Evolutionary conservation across 2,888 invertebrate genomes (phyloP).

Genomic region (Pyralis farinalis): DNA sequence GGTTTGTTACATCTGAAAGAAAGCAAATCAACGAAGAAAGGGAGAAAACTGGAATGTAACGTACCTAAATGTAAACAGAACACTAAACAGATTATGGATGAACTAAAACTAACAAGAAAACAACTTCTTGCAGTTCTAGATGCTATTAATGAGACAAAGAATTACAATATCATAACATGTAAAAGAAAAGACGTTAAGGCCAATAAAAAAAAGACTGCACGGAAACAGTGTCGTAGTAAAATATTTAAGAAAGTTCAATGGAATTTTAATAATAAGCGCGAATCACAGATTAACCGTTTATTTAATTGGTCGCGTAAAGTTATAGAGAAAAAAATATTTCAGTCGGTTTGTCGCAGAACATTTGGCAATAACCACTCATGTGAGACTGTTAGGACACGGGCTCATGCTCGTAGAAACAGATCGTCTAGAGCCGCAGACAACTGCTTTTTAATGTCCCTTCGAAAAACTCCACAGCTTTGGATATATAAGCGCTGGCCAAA

Average conservation of each 20-base stretch:
- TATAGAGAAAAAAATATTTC: no score
- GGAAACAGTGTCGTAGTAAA: no score
- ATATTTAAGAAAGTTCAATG: no score
- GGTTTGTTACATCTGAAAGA: conserved; percentile 22
- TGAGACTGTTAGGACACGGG: background rate
- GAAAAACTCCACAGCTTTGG: conserved; percentile 34
- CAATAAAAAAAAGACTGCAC: conserved; percentile 2
- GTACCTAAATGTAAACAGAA: conserved; percentile 19
- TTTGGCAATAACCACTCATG: background rate
- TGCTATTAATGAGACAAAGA: conserved; percentile 20
- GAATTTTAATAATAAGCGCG: no score
- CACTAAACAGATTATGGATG: conserved; percentile 22
- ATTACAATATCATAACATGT: conserved; percentile 12
- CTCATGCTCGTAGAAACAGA: conserved; percentile 4
- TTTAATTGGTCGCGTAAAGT: no score
- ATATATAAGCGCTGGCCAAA: conserved; percentile 18
- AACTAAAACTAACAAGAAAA: conserved; percentile 32
- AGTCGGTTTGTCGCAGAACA: no score
- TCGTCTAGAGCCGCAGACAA: conserved; percentile 28
- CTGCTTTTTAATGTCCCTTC: conserved; percentile 35
- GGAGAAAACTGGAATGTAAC: conserved; percentile 26
- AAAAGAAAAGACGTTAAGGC: conserved; percentile 13
- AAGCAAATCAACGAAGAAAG: conserved; percentile 28
- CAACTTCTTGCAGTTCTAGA: conserved; percentile 23
- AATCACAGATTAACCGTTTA: no score